Evolutionary conservation across 2,797 vertebrate species (phyloP).

Genomic region (Columba guinea): DNA sequence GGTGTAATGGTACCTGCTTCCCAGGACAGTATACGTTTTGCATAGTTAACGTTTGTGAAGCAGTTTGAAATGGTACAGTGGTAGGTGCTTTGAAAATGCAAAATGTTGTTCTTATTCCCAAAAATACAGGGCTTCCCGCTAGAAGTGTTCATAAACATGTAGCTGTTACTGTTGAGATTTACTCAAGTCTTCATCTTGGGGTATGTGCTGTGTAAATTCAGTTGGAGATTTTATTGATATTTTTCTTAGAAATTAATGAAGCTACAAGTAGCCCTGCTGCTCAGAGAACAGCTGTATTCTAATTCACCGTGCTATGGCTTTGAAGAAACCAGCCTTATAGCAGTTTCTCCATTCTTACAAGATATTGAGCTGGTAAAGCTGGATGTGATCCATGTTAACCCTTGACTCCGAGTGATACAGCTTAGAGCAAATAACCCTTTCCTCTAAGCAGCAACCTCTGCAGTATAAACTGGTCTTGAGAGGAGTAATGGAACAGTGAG

Average conservation of each 20-base stretch:
- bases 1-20: neutral
- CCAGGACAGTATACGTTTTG: neutral
- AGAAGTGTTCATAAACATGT: neutral
- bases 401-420: neutral
- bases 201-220: neutral
- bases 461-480: neutral
- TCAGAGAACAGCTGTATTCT: neutral
- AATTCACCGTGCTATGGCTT: neutral
- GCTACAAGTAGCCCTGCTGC: neutral
- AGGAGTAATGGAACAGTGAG: neutral
- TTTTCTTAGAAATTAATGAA: conserved; percentile 35
- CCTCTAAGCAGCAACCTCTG: neutral
- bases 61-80: neutral
- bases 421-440: neutral
- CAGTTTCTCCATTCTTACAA: neutral
- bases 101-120: neutral
- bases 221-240: conserved; percentile 3
- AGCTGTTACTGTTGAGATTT: neutral
- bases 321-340: neutral
- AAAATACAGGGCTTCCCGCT: neutral
- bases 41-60: neutral
- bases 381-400: neutral
- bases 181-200: neutral
- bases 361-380: neutral
- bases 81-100: conserved; percentile 26